Conservation (phyloP, 53 echinoderm and acorn worm species). For the Paracentrotus lividus region DNA sequence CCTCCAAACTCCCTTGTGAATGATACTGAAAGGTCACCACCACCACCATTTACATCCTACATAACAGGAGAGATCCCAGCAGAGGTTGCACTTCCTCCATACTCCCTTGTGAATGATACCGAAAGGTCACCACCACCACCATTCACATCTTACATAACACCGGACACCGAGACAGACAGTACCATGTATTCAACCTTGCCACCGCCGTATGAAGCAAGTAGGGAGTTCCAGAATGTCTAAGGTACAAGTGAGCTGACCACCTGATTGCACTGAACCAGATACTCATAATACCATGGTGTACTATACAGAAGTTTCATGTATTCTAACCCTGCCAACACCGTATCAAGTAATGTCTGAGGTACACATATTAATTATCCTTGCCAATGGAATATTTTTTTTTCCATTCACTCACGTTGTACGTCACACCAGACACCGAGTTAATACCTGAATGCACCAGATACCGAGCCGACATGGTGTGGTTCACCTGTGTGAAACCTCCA, state of each 20-base stretch:
- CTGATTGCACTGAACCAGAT: no score
- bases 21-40: conserved; percentile 1
- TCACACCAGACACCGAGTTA: neutral
- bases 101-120: conserved; percentile 11
- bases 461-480: no score
- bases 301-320: no score
- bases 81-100: conserved; percentile 43
- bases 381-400: neutral
- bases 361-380: no score
- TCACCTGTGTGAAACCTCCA: neutral
- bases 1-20: conserved; percentile 40
- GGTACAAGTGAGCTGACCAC: neutral
- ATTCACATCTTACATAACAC: conserved; percentile 31
- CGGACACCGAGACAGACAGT: conserved; percentile 5
- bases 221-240: conserved; percentile 49
- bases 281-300: neutral
- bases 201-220: conserved; percentile 42
- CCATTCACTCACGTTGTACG: neutral
- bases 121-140: conserved; percentile 39
- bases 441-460: neutral
- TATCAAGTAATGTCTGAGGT: no score
- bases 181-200: conserved; percentile 45
- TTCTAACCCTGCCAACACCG: no score
- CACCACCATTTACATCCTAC: conserved; percentile 44
- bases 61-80: neutral